Base-by-base conservation (phyloP, 2,888 invertebrate genomes). In the Ferrisia virgata region DNA sequence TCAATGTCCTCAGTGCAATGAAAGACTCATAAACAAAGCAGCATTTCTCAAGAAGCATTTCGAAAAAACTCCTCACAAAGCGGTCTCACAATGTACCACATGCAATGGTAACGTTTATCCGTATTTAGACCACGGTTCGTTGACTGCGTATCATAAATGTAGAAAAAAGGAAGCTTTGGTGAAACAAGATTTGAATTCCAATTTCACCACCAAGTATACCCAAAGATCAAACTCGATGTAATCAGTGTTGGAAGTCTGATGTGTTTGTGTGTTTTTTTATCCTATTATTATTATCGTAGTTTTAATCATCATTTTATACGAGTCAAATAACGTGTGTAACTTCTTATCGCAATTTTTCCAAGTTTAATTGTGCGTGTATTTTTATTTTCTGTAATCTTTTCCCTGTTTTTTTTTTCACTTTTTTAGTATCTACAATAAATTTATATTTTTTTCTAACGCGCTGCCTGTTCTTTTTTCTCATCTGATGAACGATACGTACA, bases 31-130 rank as follows among this genome's bases (percentile, higher is more conserved):
- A 40, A 83, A 83, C 40, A 83, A 83, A 39, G 83, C 40, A 13
- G 83, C 83, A 18, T 83, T 76, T 76, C 13, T 83, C 33, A 83
- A 83, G 25, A 83, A 83, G 76, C 83, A 83, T 40, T 83, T 83
- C n/a, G 76, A 76, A 40, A 83, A 83, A 43, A 83, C 39, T 33
- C 72, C 33, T 76, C 83, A 83, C 31, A 47, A 72, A 40, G 28
- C 83, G 18, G 76, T 76, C 40, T 43, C 83, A 0, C 40, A 69
- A 15, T 83, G 83, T 76, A 25, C 40, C 22, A 83, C 11, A 8
- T 83, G 83, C 31, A 83, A 83, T 40, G 83, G 83, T 28, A 83
- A 83, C 40, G 47, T 83, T 25, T 83, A 76, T 33, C 69, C 72
- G n/a, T 83, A 83, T 47, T 76, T 47, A 6, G 83, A 69, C 43